Evolutionary conservation across 2,113 vertebrate genomes (phyloP), one percentile per base, ranked within the genome.

Genomic region (Neopipo cinnamomea): DNA sequence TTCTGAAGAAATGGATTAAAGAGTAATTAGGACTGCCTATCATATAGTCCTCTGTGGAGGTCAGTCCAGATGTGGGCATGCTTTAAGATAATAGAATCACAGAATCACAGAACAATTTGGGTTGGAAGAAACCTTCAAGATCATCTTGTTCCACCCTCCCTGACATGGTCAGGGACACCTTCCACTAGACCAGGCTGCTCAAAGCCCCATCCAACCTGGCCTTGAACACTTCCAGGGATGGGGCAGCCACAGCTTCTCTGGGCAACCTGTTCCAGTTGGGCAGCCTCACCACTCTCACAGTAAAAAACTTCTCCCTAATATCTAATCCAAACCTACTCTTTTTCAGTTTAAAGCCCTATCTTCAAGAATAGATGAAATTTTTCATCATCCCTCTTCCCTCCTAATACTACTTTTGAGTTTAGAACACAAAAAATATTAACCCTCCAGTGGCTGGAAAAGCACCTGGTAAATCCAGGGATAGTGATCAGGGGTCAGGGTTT

Each of bases 1-100:
- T 42, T 31, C 14, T 49, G 56, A 80, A 92, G 28, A 87, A 87
- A 61, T 65, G 37, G 61, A 81, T 88, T 92, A 75, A 91, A 84
- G 12, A 37, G 65, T 77, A 85, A 91, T 91, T 70, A 84, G 72
- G 12, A 61, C 28, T 72, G 42, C 44, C 22, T 81, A 6, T 71
- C 35, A 41, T 3, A 10, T 22, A 50, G 33, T 67, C 31, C 58
- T 80, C 42, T 35, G 5, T 31, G 27, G 58, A 52, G 37, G 18
- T 37, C 31, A 50, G 39, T 35, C 30, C 30, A 80, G 63, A 50
- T 21, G 30, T 41, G 31, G 61, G 28, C 33, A 49, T 42, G 37
- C 12, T 91, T 77, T 65, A 82, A 85, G 35, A 25, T 30, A 71
- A 47, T 5, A 44, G 37, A 71, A 56, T 37, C 35, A 42, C 0